phyloP scores from a whole-genome alignment of 2,888 invertebrate species.

The Empis stercorea region DNA sequence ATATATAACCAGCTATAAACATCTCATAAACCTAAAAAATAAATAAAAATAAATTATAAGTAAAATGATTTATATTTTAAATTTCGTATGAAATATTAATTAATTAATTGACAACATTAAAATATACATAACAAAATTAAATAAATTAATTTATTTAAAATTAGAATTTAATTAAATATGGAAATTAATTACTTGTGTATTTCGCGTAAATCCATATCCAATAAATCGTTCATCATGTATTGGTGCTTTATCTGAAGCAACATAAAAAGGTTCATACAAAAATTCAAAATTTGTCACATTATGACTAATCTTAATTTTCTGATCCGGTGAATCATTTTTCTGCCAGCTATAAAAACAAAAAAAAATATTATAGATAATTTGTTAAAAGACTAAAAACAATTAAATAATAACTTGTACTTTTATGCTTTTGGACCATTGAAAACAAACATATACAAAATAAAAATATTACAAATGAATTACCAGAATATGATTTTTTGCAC shows the following conservation, averaged over 20 bases:
- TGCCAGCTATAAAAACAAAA: constrained; percentile 9
- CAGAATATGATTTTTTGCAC: too few relatives aligned
- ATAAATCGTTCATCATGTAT: constrained; percentile 79
- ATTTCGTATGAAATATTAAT: too few relatives aligned
- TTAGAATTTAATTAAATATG: too few relatives aligned
- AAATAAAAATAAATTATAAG: not conserved
- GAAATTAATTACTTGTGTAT: constrained; percentile 61
- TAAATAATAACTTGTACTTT: too few relatives aligned
- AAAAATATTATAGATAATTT: not conserved
- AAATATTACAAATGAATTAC: too few relatives aligned
- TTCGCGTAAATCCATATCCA: constrained; percentile 84
- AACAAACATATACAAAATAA: too few relatives aligned
- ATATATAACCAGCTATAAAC: constrained; percentile 78
- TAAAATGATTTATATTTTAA: too few relatives aligned
- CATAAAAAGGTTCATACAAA: constrained; percentile 86
- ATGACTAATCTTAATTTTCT: constrained; percentile 65
- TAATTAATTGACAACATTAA: too few relatives aligned
- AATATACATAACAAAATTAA: too few relatives aligned
- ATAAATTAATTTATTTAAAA: too few relatives aligned
- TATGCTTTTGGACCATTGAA: too few relatives aligned
- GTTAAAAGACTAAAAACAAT: too few relatives aligned
- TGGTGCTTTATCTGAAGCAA: constrained; percentile 68
- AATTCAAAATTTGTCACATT: constrained; percentile 72
- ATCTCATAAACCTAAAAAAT: constrained; percentile 74
- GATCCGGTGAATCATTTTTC: constrained; percentile 9